Conservation (phyloP, 2,797 vertebrate genomes). For the Lithobates pipiens region DNA sequence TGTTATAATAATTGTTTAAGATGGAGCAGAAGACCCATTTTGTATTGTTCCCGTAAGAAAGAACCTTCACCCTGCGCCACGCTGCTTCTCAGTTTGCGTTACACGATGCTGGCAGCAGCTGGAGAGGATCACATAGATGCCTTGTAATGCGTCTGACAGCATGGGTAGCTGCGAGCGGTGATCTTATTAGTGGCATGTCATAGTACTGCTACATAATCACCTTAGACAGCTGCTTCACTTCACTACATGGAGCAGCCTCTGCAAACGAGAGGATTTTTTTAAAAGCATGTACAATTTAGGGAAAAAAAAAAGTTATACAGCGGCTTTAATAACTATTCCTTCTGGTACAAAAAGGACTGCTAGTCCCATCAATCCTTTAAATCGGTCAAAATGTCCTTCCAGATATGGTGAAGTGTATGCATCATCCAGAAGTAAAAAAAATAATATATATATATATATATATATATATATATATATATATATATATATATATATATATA, state of each 20-base stretch:
- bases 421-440: background rate
- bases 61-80: background rate
- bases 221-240: background rate
- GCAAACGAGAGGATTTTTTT: background rate
- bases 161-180: background rate
- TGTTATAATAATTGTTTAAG: background rate
- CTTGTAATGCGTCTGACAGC: slow-evolving; percentile 7
- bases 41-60: background rate
- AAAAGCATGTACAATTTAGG: background rate
- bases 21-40: background rate
- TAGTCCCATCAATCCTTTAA: background rate
- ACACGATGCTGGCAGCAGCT: background rate
- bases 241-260: background rate
- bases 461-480: too few relatives aligned
- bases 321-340: background rate
- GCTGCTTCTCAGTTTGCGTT: background rate
- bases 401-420: background rate
- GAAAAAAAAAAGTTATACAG: background rate
- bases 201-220: slow-evolving; percentile 1
- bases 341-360: background rate
- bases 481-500: too few relatives aligned
- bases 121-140: slow-evolving; percentile 1
- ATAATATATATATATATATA: too few relatives aligned
- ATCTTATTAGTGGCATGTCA: slow-evolving; percentile 14
- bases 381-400: background rate